Evolutionary conservation across 1,140 invertebrate genomes (phyloP).

Genomic region (Rhagoletis zephyria): DNA sequence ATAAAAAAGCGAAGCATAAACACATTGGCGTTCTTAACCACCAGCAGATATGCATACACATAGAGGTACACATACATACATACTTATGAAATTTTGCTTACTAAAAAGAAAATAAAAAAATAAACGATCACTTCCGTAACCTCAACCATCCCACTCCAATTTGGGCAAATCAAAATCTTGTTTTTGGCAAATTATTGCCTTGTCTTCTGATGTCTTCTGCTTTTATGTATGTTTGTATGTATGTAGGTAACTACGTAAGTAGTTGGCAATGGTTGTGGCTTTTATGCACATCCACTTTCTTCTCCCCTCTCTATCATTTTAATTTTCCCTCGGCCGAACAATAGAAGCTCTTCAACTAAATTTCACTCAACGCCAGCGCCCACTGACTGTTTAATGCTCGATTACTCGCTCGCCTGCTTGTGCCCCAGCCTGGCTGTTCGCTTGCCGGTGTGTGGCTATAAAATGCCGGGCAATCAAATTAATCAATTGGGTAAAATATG

Average conservation of each 20-base stretch:
- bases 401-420: not conserved
- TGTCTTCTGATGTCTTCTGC: not conserved
- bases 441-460: not conserved
- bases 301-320: not conserved
- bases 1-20: not conserved
- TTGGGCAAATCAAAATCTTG: conserved; percentile 2
- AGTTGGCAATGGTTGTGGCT: too few species aligned
- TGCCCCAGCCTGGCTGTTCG: too few species aligned
- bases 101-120: not conserved
- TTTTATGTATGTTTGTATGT: not conserved
- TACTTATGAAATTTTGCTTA: too few species aligned
- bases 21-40: not conserved
- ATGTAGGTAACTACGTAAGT: too few species aligned
- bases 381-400: not conserved
- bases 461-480: conserved; percentile 50
- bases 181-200: conserved; percentile 20
- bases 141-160: not conserved
- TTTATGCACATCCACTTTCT: too few species aligned
- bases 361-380: not conserved
- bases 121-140: not conserved
- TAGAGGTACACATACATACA: not conserved
- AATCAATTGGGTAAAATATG: conserved; percentile 46
- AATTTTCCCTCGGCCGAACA: not conserved
- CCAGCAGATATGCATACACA: not conserved
- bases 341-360: too few species aligned